These are phyloP conservation scores for Diorhabda sublineata DNA, from an alignment of 1,140 invertebrate species.

Conservation along the genomic window DNA sequence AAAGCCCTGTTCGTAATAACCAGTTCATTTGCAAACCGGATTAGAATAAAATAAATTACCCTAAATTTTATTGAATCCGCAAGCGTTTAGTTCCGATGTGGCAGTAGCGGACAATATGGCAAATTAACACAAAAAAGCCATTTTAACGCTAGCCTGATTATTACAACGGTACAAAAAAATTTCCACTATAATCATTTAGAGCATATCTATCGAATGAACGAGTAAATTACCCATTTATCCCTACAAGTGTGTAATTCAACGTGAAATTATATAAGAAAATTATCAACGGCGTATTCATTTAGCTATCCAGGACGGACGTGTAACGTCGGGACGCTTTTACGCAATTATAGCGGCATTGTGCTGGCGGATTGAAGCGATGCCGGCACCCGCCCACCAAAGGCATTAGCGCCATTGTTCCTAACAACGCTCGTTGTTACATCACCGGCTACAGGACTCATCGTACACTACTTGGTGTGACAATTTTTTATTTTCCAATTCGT, in stretches of 20 bases:
- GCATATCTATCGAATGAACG: conserved; percentile 1
- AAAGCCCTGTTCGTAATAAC: too few relatives aligned
- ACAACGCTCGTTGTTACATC: conserved; percentile 5
- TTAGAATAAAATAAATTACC: too few relatives aligned
- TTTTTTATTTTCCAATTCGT: background rate
- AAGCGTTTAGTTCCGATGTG: background rate
- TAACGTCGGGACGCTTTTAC: conserved; percentile 8
- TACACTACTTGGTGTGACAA: conserved; percentile 6
- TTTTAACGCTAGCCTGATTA: background rate
- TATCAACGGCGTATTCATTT: conserved; percentile 14
- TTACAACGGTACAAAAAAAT: background rate
- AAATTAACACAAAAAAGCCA: background rate
- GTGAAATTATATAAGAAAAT: conserved; percentile 17
- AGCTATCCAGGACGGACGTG: conserved; percentile 8
- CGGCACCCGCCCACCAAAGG: conserved; percentile 1
- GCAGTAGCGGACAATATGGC: background rate
- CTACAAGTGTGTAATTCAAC: conserved; percentile 14
- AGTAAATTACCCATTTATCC: conserved; percentile 11
- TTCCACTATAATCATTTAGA: conserved; percentile 2
- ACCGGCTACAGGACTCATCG: conserved; percentile 4
- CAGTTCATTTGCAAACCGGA: too few relatives aligned
- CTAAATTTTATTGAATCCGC: too few relatives aligned
- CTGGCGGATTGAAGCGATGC: conserved; percentile 3
- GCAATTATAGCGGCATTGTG: conserved; percentile 14
- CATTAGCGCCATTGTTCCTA: conserved; percentile 14